Evolutionary conservation across 2,888 invertebrate species (phyloP), one percentile per base, ranked within the genome.

Genomic region (Pachycephus smyrnensis): DNA sequence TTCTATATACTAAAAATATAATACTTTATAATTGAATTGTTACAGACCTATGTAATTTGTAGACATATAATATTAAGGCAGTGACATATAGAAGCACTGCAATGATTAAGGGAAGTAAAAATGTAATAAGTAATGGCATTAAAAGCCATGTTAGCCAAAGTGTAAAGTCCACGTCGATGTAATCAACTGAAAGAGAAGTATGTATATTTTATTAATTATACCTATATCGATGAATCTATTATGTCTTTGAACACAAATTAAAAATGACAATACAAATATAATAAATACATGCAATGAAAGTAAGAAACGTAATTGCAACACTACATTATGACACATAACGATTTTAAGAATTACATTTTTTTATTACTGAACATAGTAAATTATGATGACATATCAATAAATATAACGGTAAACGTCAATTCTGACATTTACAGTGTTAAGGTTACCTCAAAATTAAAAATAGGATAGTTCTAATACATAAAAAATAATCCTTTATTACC

Each of bases 81-180:
- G 96, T 96, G 84, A 95, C 92, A 92, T 98, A 98, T 80, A 98
- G 94, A 78, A 98, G 93, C n/a, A 96, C 86, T 74, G 95, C 95
- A 89, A 98, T 96, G 80, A 97, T 93, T 74, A 95, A 92, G 1
- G 98, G 98, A 87, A 98, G 93, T 75, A 98, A 93, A 93, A 98
- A 98, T 84, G 97, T 97, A 83, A 97, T 94, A 84, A 97, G 93
- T 79, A 97, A 93, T 2, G 97, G 97, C 91, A 95, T 95, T 89
- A 97, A 93, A 87, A 97, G 94, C 95, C 97, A 97, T 86, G 96
- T 95, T 82, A 97, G 93, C 97, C 97, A 97, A 84, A 96, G 90
- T 78, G 96, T 96, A 91, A 96, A 96, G 89, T 97, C 96, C 84
- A 96, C 94, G 92, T 97, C 97, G 31, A 96, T 95, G 90, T 96